Evolutionary conservation across 2,888 invertebrate species (phyloP).

Genomic region (Belgica antarctica): DNA sequence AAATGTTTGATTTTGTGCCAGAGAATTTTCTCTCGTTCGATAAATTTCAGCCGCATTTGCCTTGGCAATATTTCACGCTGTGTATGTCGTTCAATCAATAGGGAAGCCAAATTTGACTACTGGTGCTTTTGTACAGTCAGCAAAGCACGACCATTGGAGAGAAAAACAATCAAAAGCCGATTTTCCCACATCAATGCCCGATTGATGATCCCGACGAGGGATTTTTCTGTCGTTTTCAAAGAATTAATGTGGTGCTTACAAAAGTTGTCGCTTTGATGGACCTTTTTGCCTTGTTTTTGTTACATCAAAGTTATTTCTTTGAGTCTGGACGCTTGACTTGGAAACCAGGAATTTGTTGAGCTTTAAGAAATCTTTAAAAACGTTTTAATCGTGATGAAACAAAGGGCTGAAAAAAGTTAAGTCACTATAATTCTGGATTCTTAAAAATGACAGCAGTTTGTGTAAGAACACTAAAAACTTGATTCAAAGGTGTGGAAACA

Average conservation of each 20-base stretch:
- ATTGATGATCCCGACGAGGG: not conserved
- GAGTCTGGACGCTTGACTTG: too few species aligned
- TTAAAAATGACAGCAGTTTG: too few species aligned
- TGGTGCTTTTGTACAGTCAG: not conserved
- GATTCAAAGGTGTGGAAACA: too few species aligned
- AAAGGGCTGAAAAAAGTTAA: too few species aligned
- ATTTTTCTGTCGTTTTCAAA: not conserved
- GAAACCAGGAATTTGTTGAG: too few species aligned
- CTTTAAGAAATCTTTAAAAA: too few species aligned
- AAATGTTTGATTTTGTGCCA: slow-evolving; percentile 36
- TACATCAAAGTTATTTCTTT: too few species aligned
- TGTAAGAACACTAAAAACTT: too few species aligned
- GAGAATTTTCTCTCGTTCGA: not conserved
- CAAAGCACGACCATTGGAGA: too few species aligned
- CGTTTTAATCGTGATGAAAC: too few species aligned
- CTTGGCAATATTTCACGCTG: not conserved
- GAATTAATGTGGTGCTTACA: too few species aligned
- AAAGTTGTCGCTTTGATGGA: not conserved
- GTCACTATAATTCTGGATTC: too few species aligned
- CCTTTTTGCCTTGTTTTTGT: not conserved
- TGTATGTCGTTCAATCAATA: not conserved
- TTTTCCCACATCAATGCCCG: not conserved
- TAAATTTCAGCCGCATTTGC: not conserved
- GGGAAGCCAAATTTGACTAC: not conserved
- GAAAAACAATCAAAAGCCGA: not conserved